phyloP scores from a whole-genome alignment of 2,888 invertebrate genomes.

The Pimpla rufipes region DNA sequence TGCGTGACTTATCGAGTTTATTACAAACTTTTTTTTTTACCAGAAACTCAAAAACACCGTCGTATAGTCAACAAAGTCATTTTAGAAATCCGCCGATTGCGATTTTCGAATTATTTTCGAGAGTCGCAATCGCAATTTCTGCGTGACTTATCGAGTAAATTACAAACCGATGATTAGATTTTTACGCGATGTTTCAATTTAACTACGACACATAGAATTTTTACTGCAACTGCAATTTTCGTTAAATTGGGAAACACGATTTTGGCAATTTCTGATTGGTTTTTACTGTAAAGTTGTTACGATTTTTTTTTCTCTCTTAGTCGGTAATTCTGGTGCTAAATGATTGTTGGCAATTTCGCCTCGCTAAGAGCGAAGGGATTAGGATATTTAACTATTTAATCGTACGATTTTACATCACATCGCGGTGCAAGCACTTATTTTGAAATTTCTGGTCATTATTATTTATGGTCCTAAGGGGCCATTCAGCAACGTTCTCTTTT shows the following conservation, averaged over 20 bases:
- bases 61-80: neutral
- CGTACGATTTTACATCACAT: slow-evolving; percentile 46
- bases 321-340: neutral
- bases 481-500: slow-evolving; percentile 6
- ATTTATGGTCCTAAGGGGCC: slow-evolving; percentile 20
- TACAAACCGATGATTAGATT: neutral
- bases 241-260: too few relatives aligned
- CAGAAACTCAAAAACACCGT: neutral
- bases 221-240: too few relatives aligned
- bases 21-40: neutral
- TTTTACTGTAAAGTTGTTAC: neutral
- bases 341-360: neutral
- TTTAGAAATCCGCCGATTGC: neutral
- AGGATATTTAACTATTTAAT: slow-evolving; percentile 17
- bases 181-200: neutral
- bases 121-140: too few relatives aligned
- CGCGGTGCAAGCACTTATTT: slow-evolving; percentile 29
- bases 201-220: too few relatives aligned
- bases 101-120: too few relatives aligned
- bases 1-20: neutral
- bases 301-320: neutral
- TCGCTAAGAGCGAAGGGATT: slow-evolving; percentile 14
- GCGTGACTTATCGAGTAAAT: neutral
- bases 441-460: slow-evolving; percentile 11
- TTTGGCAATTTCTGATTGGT: neutral